Conservation (phyloP, 2,888 invertebrate species). For the Horisme vitalbata region DNA sequence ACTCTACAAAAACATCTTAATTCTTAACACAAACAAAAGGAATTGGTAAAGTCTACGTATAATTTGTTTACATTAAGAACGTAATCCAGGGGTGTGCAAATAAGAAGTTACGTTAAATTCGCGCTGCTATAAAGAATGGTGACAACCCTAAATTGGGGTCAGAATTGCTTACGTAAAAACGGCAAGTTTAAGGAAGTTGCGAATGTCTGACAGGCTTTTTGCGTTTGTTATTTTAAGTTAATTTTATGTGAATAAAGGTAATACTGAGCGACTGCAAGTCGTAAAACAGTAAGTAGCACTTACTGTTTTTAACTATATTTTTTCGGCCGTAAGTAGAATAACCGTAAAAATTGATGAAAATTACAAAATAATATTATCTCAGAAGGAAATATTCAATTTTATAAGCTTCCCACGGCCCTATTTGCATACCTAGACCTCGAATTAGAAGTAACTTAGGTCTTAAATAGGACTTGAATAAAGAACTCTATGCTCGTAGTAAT, state of each 20-base stretch:
- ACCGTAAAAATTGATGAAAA: too few relatives aligned
- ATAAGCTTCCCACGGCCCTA: too few relatives aligned
- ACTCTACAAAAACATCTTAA: slow-evolving; percentile 10
- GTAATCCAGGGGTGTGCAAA: slow-evolving; percentile 24
- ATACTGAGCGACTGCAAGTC: neutral
- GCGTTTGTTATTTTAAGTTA: neutral
- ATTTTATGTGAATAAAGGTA: neutral
- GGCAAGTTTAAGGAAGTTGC: slow-evolving; percentile 8
- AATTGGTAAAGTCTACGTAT: slow-evolving; percentile 10
- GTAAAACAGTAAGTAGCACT: too few relatives aligned
- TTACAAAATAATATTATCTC: too few relatives aligned
- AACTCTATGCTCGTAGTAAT: too few relatives aligned
- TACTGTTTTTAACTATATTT: too few relatives aligned
- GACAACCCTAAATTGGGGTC: slow-evolving; percentile 23
- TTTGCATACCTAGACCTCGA: too few relatives aligned
- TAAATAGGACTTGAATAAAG: too few relatives aligned
- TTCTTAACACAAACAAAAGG: slow-evolving; percentile 13
- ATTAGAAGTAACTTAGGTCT: too few relatives aligned
- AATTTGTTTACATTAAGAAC: slow-evolving; percentile 20
- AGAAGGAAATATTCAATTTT: too few relatives aligned
- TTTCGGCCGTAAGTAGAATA: too few relatives aligned
- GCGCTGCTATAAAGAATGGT: slow-evolving; percentile 18
- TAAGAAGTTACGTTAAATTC: slow-evolving; percentile 26
- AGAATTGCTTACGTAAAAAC: slow-evolving; percentile 21
- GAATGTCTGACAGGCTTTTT: neutral